Evolutionary conservation across 1,140 invertebrate species (phyloP).

Genomic region (Leptonema lineaticorne): DNA sequence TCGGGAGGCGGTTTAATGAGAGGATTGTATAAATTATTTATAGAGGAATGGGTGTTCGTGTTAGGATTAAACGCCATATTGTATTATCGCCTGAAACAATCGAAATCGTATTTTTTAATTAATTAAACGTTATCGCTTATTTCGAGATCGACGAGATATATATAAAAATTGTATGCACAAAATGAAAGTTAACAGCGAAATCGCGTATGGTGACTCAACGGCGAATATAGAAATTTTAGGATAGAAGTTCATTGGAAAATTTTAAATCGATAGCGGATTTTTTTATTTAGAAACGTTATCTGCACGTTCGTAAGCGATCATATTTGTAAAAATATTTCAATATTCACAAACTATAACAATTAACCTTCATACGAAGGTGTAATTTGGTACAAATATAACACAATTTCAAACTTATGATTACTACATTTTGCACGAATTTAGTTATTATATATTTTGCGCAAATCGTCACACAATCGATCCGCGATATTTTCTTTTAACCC

Average conservation of each 20-base stretch:
- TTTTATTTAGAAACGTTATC: too few relatives aligned
- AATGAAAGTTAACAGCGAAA: not conserved
- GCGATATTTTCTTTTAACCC: too few relatives aligned
- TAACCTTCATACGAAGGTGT: too few relatives aligned
- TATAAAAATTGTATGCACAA: not conserved
- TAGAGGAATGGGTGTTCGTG: not conserved
- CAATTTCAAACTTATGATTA: too few relatives aligned
- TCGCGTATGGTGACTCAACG: not conserved
- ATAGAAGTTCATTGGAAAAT: not conserved
- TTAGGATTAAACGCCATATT: conserved; percentile 6
- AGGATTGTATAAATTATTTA: not conserved
- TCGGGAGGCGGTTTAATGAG: not conserved
- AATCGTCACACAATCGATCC: too few relatives aligned
- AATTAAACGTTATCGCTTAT: not conserved
- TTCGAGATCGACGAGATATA: not conserved
- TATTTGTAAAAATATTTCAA: too few relatives aligned
- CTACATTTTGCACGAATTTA: too few relatives aligned
- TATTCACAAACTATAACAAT: too few relatives aligned
- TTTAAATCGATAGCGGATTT: not conserved
- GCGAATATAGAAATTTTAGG: not conserved
- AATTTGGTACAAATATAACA: too few relatives aligned
- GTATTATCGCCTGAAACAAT: not conserved
- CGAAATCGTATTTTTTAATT: not conserved
- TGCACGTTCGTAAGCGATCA: too few relatives aligned
- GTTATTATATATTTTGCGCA: too few relatives aligned